Percentiles rank a stretch among this genome's conserved stretches.
Conservation (phyloP, 2,797 vertebrate genomes). For the Threskiornis aethiopicus region DNA sequence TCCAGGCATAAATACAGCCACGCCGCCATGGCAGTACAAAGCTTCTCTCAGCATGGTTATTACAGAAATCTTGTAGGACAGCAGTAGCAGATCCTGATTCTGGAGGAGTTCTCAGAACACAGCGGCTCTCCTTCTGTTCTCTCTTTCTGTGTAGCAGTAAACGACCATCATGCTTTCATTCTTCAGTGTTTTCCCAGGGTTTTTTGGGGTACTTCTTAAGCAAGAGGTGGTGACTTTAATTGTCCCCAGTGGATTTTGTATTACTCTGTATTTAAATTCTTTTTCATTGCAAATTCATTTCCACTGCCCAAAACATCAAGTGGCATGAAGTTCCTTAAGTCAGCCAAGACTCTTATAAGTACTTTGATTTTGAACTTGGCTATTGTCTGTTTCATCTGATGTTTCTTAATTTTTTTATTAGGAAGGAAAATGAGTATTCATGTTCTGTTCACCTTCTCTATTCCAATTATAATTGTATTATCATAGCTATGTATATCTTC, state of each 20-base stretch:
- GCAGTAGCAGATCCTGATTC: neutral
- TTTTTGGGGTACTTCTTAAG: neutral
- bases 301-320: neutral
- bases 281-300: neutral
- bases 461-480: neutral
- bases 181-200: neutral
- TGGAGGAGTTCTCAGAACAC: neutral
- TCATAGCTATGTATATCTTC: neutral
- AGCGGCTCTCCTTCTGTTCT: neutral
- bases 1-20: neutral
- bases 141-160: neutral
- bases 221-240: neutral
- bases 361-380: neutral
- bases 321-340: neutral
- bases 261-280: neutral
- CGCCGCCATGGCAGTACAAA: neutral
- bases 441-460: neutral
- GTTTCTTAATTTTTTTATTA: neutral
- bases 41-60: fast-evolving
- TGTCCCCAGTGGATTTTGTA: fast-evolving
- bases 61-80: neutral
- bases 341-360: neutral
- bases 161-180: fast-evolving
- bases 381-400: neutral
- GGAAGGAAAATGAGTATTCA: neutral